These are phyloP conservation scores for Trachemys scripta DNA, from an alignment of 2,113 vertebrate species.

Conservation along the genomic window DNA sequence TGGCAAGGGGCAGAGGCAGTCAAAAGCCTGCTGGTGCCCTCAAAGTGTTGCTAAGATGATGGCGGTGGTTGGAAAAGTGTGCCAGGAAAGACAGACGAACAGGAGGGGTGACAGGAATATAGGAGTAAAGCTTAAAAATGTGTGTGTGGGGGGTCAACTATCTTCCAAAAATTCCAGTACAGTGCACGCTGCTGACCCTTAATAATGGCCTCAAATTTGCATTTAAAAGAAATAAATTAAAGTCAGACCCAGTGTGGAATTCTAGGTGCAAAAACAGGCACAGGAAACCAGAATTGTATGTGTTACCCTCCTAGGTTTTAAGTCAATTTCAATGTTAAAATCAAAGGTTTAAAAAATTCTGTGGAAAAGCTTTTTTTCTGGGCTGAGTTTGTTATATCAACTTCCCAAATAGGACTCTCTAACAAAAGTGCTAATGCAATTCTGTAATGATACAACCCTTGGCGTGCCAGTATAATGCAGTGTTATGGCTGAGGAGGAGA, in stretches of 20 bases:
- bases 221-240: background rate
- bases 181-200: background rate
- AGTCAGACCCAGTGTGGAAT: background rate
- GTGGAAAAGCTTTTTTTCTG: background rate
- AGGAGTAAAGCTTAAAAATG: background rate
- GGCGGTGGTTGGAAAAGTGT: background rate
- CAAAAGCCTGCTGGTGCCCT: background rate
- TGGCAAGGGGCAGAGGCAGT: background rate
- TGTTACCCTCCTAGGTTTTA: background rate
- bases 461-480: rapidly evolving
- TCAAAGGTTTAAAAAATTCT: conserved; percentile 21
- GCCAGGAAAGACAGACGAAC: background rate
- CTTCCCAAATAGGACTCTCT: conserved; percentile 1
- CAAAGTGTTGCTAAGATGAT: background rate
- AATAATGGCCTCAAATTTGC: conserved; percentile 5
- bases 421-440: background rate
- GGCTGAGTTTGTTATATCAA: background rate
- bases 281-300: background rate
- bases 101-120: background rate
- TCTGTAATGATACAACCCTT: background rate
- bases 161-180: background rate
- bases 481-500: background rate
- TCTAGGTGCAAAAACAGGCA: background rate
- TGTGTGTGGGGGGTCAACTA: background rate
- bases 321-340: conserved; percentile 3